Percentiles rank a stretch among this genome's conserved stretches.
phyloP scores from a whole-genome alignment of 2,113 vertebrate species.

The Calidris pugnax region DNA sequence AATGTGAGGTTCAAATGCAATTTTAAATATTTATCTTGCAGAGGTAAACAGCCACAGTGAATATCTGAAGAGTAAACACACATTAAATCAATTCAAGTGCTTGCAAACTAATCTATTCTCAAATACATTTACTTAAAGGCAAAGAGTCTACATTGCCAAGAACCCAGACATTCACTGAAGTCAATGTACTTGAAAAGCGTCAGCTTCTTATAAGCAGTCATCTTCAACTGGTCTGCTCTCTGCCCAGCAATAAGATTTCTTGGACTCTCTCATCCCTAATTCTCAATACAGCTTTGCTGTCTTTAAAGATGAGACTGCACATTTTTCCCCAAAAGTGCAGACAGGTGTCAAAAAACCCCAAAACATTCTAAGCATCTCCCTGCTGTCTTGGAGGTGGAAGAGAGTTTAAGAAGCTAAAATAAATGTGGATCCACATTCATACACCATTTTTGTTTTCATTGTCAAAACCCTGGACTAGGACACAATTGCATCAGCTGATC shows the following conservation, averaged over 20 bases:
- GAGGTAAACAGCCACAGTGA: conserved; percentile 65
- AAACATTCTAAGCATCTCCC: neutral
- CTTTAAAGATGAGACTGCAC: neutral
- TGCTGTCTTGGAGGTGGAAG: neutral
- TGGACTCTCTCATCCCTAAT: neutral
- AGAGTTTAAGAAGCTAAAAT: neutral
- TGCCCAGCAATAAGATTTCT: neutral
- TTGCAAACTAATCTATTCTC: conserved; percentile 63
- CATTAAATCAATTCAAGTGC: conserved; percentile 67
- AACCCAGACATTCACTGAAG: neutral
- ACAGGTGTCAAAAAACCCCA: neutral
- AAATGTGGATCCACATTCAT: neutral
- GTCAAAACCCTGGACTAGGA: neutral
- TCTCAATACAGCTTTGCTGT: neutral
- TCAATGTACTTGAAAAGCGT: neutral
- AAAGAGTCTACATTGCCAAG: neutral
- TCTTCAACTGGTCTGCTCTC: neutral
- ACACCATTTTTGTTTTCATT: neutral
- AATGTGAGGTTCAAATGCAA: conserved; percentile 64
- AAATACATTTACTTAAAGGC: conserved; percentile 62
- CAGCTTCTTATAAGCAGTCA: neutral
- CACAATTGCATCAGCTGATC: neutral
- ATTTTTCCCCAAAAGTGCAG: neutral
- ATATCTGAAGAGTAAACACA: conserved; percentile 68
- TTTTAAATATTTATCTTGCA: conserved; percentile 74